Evolutionary conservation across 2,888 invertebrate genomes (phyloP), one percentile per base, ranked within the genome.

Genomic region (Parascotia fuliginaria): DNA sequence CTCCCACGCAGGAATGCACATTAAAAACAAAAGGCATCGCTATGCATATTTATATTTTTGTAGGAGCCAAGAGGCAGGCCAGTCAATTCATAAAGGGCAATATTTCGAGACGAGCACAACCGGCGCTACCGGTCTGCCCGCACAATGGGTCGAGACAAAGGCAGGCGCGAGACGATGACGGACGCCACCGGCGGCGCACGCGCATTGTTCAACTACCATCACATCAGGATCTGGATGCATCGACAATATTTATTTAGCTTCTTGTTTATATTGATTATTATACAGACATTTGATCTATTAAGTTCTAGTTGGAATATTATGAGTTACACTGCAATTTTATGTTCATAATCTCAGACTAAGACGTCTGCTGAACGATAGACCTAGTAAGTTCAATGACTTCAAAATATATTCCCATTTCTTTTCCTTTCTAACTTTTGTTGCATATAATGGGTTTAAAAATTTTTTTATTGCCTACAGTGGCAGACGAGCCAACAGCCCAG

Each of bases 81-180:
- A 68, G 74, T 63, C 55, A 38, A 65, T 69, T 77, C 69, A 75
- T 74, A 80, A 79, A 83, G 81, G 80, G 82, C 75, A 80, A 79
- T 82, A 85, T 83, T 83, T 79, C 62, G 77, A 81, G 83, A 65
- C 74, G 70, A 66, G 60, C 67, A 61, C 65, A 81, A 85, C 86
- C 80, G 82, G 85, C 78, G 85, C 85, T 87, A 87, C 86, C 85
- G 83, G 86, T 85, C 82, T 61, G 53, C 80, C 37, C 64, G 58
- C 70, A 81, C 80, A 82, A 78, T 78, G 64, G 74, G 59, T 64
- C 66, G 72, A 75, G 75, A 85, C 83, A 84, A 83, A 78, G 78
- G 63, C 60, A 56, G 59, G 70, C 73, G 70, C 67, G 72, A 76
- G 77, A 82, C 82, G 81, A 76, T 83, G 85, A 83, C 83, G 79